Evolutionary conservation across 2,888 invertebrate species (phyloP), one percentile per base, ranked within the genome.

Genomic region (Nectonema munidae): DNA sequence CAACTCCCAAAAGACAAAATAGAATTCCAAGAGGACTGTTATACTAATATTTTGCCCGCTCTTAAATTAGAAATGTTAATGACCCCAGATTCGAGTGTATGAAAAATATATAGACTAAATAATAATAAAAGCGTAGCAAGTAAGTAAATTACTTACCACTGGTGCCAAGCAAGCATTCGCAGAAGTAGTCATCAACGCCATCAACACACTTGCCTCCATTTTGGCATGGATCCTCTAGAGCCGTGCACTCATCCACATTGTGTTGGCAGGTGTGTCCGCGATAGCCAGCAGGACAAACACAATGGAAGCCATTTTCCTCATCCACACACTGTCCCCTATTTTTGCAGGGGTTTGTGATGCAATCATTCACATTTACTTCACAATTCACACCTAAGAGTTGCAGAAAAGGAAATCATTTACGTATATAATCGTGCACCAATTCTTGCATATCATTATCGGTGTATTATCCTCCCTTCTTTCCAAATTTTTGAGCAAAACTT

Each of bases 261-360:
- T 69, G 64, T 47, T 81, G 79, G 50, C 86, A 86, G 29, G 50
- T 49, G 3, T 45, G 76, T 29, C 89, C 95, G 9, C 73, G 69
- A 49, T 66, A 81, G 20, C 76, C 79, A 13, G 76, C 76, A 42
- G 77, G 64, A 50, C 83, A 83, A 54, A 70, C 72, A 54, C 83
- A 86, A 21, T 64, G 59, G 51, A 81, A 83, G 17, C 76, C 75
- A 50, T 79, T 77, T 15, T 75, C 61, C 50, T 72, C 69, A 50
- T 83, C 76, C 2, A 68, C 53, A 49, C 83, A 83, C 1, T 69
- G 68, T 2, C 73, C 81, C 17, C 77, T 75, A 50, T 83, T 79
- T 49, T 76, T 72, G 53, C 86, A 86, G 1, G 83, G 79, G 43
- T 68, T 68, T 39, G 65, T 63, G 1, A 66, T 62, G 52, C 86